A percentile compares a stretch with the other conserved stretches of the same genome.
Evolutionary conservation across 2,113 vertebrate genomes (phyloP).

Genomic region (Coryphaenoides rupestris): DNA sequence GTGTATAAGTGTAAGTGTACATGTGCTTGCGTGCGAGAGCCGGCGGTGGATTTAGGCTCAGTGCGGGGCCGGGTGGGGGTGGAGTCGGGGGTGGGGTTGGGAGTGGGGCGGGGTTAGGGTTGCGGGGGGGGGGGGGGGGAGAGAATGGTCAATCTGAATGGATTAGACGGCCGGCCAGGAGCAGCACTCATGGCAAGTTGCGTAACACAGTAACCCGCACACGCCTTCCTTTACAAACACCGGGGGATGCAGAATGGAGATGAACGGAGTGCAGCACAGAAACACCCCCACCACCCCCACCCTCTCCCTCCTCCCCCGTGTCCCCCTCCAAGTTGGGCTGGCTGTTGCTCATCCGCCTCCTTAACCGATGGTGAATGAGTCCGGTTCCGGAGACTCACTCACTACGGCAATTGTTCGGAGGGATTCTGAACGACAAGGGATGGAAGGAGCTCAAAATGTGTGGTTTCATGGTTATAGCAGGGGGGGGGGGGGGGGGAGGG

Average conservation of each 20-base stretch:
- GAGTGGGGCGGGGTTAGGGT: no score
- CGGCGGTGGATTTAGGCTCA: conserved; percentile 47
- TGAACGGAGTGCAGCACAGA: no score
- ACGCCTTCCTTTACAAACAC: conserved; percentile 45
- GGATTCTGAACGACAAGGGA: no score
- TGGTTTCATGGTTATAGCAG: no score
- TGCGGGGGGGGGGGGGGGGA: conserved; percentile 5
- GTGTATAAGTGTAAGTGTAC: conserved; percentile 10
- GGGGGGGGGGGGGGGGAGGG: no score
- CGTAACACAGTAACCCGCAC: conserved; percentile 62
- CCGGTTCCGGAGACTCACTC: no score
- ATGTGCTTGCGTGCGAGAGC: conserved; percentile 16
- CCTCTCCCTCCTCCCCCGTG: no score
- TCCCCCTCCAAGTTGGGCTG: no score
- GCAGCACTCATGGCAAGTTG: conserved; percentile 67
- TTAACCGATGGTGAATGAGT: no score
- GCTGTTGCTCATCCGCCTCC: neutral
- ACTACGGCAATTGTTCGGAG: no score
- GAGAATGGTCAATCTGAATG: conserved; percentile 71
- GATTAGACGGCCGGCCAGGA: conserved; percentile 70
- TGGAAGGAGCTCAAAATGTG: no score
- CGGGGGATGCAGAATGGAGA: conserved; percentile 18
- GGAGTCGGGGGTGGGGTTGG: conserved; percentile 44
- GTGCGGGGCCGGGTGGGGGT: conserved; percentile 45
- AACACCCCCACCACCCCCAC: no score